These are phyloP conservation scores for Lamproptera curius DNA, from an alignment of 2,888 invertebrate genomes.

Conservation along the genomic window DNA sequence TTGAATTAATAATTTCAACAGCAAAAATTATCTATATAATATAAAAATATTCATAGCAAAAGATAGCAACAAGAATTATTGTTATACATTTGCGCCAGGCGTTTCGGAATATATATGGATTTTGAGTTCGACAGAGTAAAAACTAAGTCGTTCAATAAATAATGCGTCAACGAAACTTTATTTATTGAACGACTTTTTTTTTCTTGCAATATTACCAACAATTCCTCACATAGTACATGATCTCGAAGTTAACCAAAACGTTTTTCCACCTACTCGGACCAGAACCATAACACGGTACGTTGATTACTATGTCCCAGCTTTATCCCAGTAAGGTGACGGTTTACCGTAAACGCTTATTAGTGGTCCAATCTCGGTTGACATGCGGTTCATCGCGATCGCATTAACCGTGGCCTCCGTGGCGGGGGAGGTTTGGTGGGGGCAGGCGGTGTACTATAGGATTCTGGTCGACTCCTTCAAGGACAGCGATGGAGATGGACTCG, in stretches of 20 bases:
- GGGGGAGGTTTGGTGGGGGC: conserved; percentile 84
- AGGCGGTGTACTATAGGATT: conserved; percentile 88
- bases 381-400: conserved; percentile 46
- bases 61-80: too few species aligned
- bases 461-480: conserved; percentile 92
- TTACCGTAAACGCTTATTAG: conserved; percentile 20
- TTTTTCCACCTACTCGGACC: background rate
- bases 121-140: too few species aligned
- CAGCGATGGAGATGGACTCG: conserved; percentile 88
- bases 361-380: conserved; percentile 26
- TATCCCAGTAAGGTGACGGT: conserved; percentile 21
- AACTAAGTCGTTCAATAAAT: too few species aligned
- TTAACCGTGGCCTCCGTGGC: conserved; percentile 25
- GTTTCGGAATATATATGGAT: too few species aligned
- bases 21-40: too few species aligned
- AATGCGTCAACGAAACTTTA: too few species aligned
- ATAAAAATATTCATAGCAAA: too few species aligned
- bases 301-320: conserved; percentile 6
- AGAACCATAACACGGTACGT: background rate
- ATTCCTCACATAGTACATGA: too few species aligned
- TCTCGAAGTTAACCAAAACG: too few species aligned
- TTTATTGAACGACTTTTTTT: too few species aligned
- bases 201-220: too few species aligned
- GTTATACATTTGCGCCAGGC: background rate
- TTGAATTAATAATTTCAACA: too few species aligned